Evolutionary conservation across 2,797 vertebrate species (phyloP).

Genomic region (Limnodromus scolopaceus): DNA sequence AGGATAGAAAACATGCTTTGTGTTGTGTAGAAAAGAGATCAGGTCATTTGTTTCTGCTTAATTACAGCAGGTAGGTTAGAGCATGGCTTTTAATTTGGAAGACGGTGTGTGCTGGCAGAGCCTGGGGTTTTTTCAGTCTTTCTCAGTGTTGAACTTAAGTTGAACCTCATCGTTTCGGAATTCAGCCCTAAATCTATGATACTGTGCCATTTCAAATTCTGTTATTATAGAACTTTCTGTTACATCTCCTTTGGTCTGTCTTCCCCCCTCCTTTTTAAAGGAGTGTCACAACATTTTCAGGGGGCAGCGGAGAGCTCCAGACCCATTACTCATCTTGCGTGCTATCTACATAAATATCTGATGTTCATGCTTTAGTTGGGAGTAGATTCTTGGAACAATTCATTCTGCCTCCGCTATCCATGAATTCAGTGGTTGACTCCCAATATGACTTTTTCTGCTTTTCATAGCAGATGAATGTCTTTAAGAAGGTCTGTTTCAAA

Average conservation of each 20-base stretch:
- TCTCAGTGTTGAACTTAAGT: not conserved
- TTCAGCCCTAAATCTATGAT: not conserved
- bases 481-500: not conserved
- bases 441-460: not conserved
- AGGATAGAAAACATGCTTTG: not conserved
- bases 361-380: not conserved
- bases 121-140: not conserved
- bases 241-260: not conserved
- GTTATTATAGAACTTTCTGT: not conserved
- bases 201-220: not conserved
- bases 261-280: not conserved
- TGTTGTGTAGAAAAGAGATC: not conserved
- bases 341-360: not conserved
- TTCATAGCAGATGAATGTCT: not conserved
- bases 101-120: not conserved
- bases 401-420: not conserved
- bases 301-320: not conserved
- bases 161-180: not conserved
- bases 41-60: not conserved
- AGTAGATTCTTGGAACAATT: not conserved
- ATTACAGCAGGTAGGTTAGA: not conserved
- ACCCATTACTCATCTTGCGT: not conserved
- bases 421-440: not conserved
- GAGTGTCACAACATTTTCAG: not conserved
- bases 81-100: not conserved